Evolutionary conservation across 2,113 vertebrate genomes (phyloP).

Genomic region (Tenrec ecaudatus): DNA sequence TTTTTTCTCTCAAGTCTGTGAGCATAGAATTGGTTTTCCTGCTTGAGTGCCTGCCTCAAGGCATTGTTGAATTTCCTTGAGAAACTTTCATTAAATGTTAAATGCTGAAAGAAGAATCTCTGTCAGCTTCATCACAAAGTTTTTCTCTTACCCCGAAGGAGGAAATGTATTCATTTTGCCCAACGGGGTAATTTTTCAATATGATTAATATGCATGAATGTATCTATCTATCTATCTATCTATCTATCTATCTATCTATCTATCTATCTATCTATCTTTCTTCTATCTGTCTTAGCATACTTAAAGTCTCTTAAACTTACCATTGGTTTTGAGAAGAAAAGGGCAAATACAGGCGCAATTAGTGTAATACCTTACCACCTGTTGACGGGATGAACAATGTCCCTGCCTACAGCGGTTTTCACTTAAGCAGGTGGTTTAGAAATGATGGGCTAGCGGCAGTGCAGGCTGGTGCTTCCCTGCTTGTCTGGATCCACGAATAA

Average conservation of each 20-base stretch:
- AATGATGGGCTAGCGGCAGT: neutral
- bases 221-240: neutral
- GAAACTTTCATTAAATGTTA: constrained; percentile 59
- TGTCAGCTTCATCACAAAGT: constrained; percentile 8
- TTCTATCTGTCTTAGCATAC: neutral
- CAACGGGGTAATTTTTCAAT: constrained; percentile 38
- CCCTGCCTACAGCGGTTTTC: constrained; percentile 9
- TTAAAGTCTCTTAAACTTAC: constrained; percentile 38
- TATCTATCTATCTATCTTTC: too few relatives aligned
- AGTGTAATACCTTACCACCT: constrained; percentile 60
- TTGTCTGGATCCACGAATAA: neutral
- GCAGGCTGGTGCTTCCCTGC: neutral
- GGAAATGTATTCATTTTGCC: constrained; percentile 42
- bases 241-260: too few relatives aligned
- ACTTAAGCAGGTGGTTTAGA: neutral
- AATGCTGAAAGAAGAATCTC: constrained; percentile 19
- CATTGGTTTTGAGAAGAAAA: constrained; percentile 24
- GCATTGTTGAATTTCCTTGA: constrained; percentile 33
- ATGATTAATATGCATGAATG: neutral
- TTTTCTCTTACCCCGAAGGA: constrained; percentile 40
- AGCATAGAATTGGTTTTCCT: constrained; percentile 50
- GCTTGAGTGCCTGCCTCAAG: constrained; percentile 16
- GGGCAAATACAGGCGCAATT: constrained; percentile 43
- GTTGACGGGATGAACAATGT: neutral
- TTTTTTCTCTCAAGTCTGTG: neutral